Evolutionary conservation across 2,113 vertebrate species (phyloP).

Genomic region (Vulpes ferrilata): DNA sequence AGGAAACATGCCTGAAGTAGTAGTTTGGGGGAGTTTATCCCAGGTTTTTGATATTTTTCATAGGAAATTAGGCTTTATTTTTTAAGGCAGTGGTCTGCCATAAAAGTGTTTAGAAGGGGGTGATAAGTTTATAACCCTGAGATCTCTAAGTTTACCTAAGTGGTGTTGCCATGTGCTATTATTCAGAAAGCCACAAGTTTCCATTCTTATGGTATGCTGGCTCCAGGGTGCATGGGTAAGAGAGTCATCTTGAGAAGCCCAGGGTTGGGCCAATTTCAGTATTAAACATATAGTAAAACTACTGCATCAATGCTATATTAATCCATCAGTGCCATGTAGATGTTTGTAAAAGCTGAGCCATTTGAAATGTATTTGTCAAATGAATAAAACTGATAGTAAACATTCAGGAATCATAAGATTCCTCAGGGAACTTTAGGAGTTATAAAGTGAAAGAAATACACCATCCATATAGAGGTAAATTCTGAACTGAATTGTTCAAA

Average conservation of each 20-base stretch:
- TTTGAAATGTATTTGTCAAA: constrained; percentile 48
- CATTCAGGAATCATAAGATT: not conserved
- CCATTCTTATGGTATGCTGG: not conserved
- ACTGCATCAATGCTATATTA: not conserved
- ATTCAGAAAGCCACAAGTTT: not conserved
- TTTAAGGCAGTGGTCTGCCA: not conserved
- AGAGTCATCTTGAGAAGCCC: not conserved
- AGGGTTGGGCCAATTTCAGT: not conserved
- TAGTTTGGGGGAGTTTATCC: not conserved
- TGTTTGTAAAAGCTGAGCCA: not conserved
- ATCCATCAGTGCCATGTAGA: not conserved
- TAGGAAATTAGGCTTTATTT: not conserved
- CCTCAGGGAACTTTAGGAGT: not conserved
- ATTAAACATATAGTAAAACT: constrained; percentile 15
- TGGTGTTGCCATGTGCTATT: not conserved
- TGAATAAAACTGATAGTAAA: not conserved
- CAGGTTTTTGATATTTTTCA: not conserved
- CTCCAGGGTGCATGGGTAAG: not conserved
- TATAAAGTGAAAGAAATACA: constrained; percentile 22
- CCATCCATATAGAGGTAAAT: not conserved
- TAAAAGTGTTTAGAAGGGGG: not conserved
- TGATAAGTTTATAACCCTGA: constrained; percentile 18
- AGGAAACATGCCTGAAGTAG: not conserved
- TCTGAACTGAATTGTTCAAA: not conserved
- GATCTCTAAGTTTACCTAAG: not conserved